These are phyloP conservation scores for Aphidius gifuensis DNA, from an alignment of 1,140 invertebrate species.

Conservation along the genomic window DNA sequence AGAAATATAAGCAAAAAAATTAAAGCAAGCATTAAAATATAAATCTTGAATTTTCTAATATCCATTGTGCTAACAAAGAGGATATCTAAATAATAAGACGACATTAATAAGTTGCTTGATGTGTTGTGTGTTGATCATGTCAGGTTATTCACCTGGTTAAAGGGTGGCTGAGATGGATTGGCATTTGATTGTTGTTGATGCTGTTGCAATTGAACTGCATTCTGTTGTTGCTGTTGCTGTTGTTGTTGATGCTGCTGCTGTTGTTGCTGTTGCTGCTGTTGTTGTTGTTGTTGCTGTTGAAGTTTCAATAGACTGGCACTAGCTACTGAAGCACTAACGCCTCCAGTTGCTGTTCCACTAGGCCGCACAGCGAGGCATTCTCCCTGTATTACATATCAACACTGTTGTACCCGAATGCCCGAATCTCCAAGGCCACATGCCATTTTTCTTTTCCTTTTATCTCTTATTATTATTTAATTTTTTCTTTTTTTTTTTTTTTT, in stretches of 20 bases:
- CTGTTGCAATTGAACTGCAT: slow-evolving; percentile 47
- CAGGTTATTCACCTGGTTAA: slow-evolving; percentile 53
- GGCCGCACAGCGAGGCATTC: slow-evolving; percentile 40
- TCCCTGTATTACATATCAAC: slow-evolving; percentile 48
- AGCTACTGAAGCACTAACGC: slow-evolving; percentile 51
- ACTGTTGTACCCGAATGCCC: slow-evolving; percentile 40
- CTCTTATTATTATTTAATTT: background rate
- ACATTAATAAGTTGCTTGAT: too few species aligned
- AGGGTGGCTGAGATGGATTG: slow-evolving; percentile 50
- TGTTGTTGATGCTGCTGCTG: slow-evolving; percentile 36
- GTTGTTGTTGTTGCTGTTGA: slow-evolving; percentile 42
- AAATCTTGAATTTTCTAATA: background rate
- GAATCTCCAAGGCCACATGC: slow-evolving; percentile 19
- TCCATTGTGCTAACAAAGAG: too few species aligned
- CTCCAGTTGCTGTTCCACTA: slow-evolving; percentile 45
- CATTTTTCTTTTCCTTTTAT: slow-evolving; percentile 9
- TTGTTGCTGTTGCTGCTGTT: slow-evolving; percentile 39
- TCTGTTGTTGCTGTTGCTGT: slow-evolving; percentile 49
- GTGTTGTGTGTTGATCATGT: slow-evolving; percentile 26
- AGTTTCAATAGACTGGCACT: slow-evolving; percentile 53
- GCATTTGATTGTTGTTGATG: slow-evolving; percentile 39
- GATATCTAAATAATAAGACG: too few species aligned
- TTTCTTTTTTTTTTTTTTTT: slow-evolving; percentile 9
- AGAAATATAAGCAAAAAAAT: background rate
- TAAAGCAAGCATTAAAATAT: slow-evolving; percentile 10